Conservation (phyloP, 2,888 invertebrate genomes). For the Sycophila texana region DNA sequence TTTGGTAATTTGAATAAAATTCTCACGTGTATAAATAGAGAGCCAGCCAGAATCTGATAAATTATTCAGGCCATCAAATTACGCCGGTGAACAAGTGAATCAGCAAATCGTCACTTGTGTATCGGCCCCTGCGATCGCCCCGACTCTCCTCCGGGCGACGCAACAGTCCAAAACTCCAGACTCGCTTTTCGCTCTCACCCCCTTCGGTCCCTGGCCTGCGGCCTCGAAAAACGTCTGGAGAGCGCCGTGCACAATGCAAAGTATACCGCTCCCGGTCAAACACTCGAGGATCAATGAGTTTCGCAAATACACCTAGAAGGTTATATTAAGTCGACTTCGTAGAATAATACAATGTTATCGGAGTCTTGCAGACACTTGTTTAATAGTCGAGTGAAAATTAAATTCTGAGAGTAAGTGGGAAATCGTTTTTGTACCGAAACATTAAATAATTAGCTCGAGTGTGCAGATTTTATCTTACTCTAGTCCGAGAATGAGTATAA, state of each 20-base stretch:
- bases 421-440: too few species aligned
- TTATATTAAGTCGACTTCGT: too few species aligned
- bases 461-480: too few species aligned
- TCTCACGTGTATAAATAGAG: slow-evolving; percentile 45
- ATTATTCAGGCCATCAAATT: slow-evolving; percentile 49
- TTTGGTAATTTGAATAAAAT: slow-evolving; percentile 51
- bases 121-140: slow-evolving; percentile 41
- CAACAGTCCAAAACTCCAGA: slow-evolving; percentile 16
- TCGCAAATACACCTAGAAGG: neutral
- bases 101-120: slow-evolving; percentile 49
- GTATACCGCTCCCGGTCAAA: slow-evolving; percentile 28
- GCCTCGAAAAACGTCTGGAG: slow-evolving; percentile 27
- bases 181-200: neutral
- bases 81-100: slow-evolving; percentile 49
- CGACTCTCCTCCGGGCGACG: slow-evolving; percentile 13
- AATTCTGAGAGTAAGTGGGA: too few species aligned
- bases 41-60: slow-evolving; percentile 46
- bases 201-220: neutral
- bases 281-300: slow-evolving; percentile 11
- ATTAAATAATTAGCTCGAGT: too few species aligned
- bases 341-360: too few species aligned
- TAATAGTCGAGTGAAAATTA: too few species aligned
- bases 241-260: slow-evolving; percentile 28
- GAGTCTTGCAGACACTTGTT: too few species aligned
- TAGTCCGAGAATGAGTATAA: too few species aligned